phyloP scores from a whole-genome alignment of 2,797 vertebrate species.

The Psittacula echo region DNA sequence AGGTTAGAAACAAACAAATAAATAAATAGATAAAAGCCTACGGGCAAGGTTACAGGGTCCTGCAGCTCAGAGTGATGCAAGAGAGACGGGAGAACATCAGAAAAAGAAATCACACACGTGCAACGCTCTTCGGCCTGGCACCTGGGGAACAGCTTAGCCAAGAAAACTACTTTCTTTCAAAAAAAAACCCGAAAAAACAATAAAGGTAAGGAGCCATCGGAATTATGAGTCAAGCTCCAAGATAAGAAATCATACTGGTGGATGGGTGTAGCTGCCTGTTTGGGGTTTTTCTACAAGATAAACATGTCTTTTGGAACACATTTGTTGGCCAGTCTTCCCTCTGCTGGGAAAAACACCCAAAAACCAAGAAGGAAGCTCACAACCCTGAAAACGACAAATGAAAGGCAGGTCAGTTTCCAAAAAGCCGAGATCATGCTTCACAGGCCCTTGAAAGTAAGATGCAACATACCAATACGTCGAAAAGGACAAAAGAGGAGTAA shows the following conservation, averaged over 20 bases:
- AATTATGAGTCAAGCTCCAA: constrained; percentile 4
- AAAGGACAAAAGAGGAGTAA: not conserved
- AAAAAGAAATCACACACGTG: not conserved
- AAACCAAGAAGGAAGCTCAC: not conserved
- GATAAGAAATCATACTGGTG: constrained; percentile 20
- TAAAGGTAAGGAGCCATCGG: not conserved
- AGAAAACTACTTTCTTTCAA: not conserved
- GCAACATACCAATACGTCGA: fast-evolving
- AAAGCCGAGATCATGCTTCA: not conserved
- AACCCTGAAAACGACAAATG: not conserved
- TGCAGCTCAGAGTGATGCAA: not conserved
- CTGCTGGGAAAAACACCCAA: not conserved
- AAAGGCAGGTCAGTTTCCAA: not conserved
- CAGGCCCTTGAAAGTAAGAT: not conserved
- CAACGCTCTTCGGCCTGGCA: not conserved
- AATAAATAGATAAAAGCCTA: too few relatives aligned
- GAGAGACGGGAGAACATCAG: not conserved
- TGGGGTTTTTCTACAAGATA: constrained; percentile 24
- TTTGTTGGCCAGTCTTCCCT: not conserved
- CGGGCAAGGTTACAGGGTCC: not conserved
- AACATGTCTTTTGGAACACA: not conserved
- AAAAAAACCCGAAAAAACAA: not conserved
- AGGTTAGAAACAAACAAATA: not conserved
- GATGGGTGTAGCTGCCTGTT: not conserved
- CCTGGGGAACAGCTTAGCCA: not conserved